Percentiles rank a stretch among this genome's conserved stretches.
Conservation (phyloP, 2,797 vertebrate species). For the Echeneis naucrates region DNA sequence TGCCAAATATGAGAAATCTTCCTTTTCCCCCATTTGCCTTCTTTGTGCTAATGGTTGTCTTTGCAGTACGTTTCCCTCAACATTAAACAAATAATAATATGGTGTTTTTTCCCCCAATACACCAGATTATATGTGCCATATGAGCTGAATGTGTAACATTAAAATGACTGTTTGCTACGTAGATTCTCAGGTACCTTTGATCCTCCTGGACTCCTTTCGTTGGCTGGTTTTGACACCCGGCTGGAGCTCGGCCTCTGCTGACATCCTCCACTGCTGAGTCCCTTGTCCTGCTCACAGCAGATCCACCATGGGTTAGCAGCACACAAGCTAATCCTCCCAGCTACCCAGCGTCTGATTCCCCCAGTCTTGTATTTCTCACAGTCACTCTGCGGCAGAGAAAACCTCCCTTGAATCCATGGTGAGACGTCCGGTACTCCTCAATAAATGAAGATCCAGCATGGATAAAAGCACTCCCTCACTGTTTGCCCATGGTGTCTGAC, state of each 20-base stretch:
- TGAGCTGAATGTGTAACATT: neutral
- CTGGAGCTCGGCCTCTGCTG: constrained; percentile 98
- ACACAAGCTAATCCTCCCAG: constrained; percentile 65
- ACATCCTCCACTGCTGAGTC: constrained; percentile 92
- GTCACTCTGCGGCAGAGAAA: constrained; percentile 51
- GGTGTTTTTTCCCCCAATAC: neutral
- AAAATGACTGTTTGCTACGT: neutral
- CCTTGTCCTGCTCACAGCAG: constrained; percentile 77
- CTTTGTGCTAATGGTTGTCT: neutral
- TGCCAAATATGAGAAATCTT: constrained; percentile 49
- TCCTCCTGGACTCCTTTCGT: constrained; percentile 95
- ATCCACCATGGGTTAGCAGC: constrained; percentile 80
- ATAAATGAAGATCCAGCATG: constrained; percentile 67
- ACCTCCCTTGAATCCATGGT: constrained; percentile 71
- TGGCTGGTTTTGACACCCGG: constrained; percentile 97
- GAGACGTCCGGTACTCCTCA: constrained; percentile 66
- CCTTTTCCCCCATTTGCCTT: constrained; percentile 20
- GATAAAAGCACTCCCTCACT: constrained; percentile 47
- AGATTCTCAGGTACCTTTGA: constrained; percentile 87
- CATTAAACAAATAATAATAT: neutral
- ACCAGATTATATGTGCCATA: neutral
- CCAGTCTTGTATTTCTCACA: constrained; percentile 62
- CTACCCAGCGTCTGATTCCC: constrained; percentile 54
- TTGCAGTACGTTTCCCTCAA: neutral
- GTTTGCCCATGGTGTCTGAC: constrained; percentile 62